Conservation (phyloP, 2,888 invertebrate genomes). For the Pedicia rivosa region DNA sequence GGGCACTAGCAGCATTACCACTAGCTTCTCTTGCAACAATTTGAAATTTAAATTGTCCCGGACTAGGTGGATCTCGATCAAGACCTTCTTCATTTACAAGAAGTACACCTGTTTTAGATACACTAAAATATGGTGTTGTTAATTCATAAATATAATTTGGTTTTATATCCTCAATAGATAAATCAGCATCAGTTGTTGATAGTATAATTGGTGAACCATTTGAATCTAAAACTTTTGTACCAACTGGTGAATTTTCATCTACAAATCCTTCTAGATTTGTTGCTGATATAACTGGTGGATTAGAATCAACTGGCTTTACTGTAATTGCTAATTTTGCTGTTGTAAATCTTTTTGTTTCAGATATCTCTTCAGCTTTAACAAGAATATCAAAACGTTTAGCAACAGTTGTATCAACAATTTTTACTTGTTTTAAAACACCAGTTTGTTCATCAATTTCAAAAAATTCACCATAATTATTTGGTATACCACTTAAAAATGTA, state of each 20-base stretch:
- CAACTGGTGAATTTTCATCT: constrained; percentile 70
- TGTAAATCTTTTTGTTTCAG: constrained; percentile 61
- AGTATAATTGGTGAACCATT: constrained; percentile 51
- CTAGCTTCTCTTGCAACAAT: constrained; percentile 70
- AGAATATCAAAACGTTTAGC: constrained; percentile 65
- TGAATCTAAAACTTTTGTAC: constrained; percentile 59
- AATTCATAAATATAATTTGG: constrained; percentile 69
- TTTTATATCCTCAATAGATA: constrained; percentile 65
- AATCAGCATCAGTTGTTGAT: constrained; percentile 67
- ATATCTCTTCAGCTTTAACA: constrained; percentile 74
- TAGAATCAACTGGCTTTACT: constrained; percentile 73
- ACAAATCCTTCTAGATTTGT: constrained; percentile 61
- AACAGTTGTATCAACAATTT: constrained; percentile 63
- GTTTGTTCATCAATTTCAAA: constrained; percentile 69
- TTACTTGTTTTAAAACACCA: constrained; percentile 66
- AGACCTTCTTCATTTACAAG: constrained; percentile 69
- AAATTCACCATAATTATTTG: constrained; percentile 58
- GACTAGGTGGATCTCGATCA: constrained; percentile 75
- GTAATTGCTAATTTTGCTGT: constrained; percentile 68
- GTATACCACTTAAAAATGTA: constrained; percentile 65
- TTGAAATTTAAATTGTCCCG: constrained; percentile 72
- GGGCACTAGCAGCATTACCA: constrained; percentile 67
- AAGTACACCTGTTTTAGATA: constrained; percentile 53
- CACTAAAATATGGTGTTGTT: constrained; percentile 68
- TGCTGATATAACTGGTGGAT: constrained; percentile 62